Base-by-base conservation (phyloP, 2,888 invertebrate genomes). In the Acronicta psi region DNA sequence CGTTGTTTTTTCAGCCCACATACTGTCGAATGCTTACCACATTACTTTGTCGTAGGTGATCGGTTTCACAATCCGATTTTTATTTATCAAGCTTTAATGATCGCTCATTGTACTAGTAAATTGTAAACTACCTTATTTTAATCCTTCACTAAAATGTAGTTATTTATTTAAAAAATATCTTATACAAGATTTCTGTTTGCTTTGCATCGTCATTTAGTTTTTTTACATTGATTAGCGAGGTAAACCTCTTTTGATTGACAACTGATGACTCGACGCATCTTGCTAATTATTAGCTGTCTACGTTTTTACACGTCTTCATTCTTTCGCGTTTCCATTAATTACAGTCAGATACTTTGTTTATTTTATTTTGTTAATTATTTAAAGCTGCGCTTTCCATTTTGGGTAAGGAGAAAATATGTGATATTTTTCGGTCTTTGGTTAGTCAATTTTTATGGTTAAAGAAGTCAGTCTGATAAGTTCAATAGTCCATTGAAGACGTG, bases 1-100 rank as follows among this genome's bases (percentile, higher is more conserved):
- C 58, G 58, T 67, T 61, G 37, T 52, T 58, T 78, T 73, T 77
- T 77, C 61, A 67, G 55, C 72, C 76, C 74, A 73, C 74, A 68
- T 66, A 46, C 49, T 65, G 57, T 31, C 44, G 54, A n/a, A 69
- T 49, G 60, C 61, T 69, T 52, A 64, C 60, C 58, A 38, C 59
- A 72, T 69, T 59, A 55, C 54, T 62, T 65, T 67, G 60, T 57
- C 54, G 59, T 42, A 53, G 67, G 64, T 56, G 47, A 59, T 55
- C n/a, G 25, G 46, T 70, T 73, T 68, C 68, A 59, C 67, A 75
- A 68, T 57, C 31, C 11, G 34, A 63, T 59, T 68, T 70, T 75
- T 75, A 71, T 75, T 61, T 63, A 34, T n/a, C 29, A 25, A 20
- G 20, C 11, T 10, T 11, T 29, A 10, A 34, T 34, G 5, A n/a